Evolutionary conservation across 2,888 invertebrate species (phyloP).

Genomic region (Oxystoma pomonae): DNA sequence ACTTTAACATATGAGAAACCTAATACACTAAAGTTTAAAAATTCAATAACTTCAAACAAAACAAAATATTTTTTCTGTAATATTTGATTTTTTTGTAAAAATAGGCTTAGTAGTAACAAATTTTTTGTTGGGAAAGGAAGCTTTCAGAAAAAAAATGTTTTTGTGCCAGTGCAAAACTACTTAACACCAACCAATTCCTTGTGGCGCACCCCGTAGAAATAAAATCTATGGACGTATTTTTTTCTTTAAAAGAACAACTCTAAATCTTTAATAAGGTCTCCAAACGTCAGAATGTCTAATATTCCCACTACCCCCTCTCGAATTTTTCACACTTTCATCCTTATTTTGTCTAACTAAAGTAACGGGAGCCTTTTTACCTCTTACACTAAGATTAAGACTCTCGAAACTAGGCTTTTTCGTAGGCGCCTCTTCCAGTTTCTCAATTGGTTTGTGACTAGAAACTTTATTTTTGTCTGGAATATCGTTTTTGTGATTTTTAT

Average conservation of each 20-base stretch:
- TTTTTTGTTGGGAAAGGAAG: too few species aligned
- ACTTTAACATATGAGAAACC: too few species aligned
- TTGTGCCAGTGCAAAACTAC: too few species aligned
- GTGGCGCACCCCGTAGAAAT: too few species aligned
- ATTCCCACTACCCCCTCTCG: constrained; percentile 45
- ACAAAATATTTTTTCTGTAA: too few species aligned
- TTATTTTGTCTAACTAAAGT: constrained; percentile 26
- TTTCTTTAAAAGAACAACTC: background rate
- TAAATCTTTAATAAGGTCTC: constrained; percentile 62
- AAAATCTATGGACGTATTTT: too few species aligned
- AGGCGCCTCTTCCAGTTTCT: constrained; percentile 11
- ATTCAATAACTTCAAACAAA: too few species aligned
- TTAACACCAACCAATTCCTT: too few species aligned
- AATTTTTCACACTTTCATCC: constrained; percentile 34
- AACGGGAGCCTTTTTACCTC: constrained; percentile 41
- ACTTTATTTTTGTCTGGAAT: constrained; percentile 1
- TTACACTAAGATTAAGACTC: constrained; percentile 44
- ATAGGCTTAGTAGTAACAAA: too few species aligned
- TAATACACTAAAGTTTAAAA: too few species aligned
- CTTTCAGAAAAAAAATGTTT: too few species aligned
- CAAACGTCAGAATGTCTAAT: constrained; percentile 65
- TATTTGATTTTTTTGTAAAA: too few species aligned
- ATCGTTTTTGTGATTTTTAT: constrained; percentile 9
- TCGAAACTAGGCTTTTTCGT: constrained; percentile 29
- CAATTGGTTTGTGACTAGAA: constrained; percentile 4